A percentile compares a stretch with the other conserved stretches of the same genome.
These are phyloP conservation scores for Cervus canadensis DNA, from an alignment of 2,113 vertebrate genomes.

Conservation along the genomic window DNA sequence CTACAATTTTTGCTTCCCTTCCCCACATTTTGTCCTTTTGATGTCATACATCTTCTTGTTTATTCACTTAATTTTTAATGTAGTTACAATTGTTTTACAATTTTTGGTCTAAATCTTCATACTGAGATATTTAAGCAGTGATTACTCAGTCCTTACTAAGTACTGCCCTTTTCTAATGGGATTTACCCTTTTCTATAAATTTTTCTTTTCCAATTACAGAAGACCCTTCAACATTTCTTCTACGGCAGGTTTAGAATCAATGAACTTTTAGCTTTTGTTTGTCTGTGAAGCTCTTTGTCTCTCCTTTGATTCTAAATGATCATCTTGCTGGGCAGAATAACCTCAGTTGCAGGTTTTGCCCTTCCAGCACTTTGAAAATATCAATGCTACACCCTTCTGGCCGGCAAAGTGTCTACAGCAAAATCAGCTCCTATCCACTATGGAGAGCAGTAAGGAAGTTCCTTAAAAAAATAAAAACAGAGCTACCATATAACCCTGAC, in stretches of 20 bases:
- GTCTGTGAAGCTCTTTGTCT: not conserved
- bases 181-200: not conserved
- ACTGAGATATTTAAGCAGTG: not conserved
- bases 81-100: not conserved
- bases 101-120: not conserved
- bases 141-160: not conserved
- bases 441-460: not conserved
- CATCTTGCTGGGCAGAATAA: not conserved
- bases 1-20: not conserved
- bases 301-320: not conserved
- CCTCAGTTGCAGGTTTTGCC: not conserved
- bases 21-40: not conserved
- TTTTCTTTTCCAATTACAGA: not conserved
- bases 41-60: not conserved
- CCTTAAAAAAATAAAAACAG: not conserved
- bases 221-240: not conserved
- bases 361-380: not conserved
- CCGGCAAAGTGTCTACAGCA: not conserved
- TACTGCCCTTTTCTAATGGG: not conserved
- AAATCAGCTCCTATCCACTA: not conserved
- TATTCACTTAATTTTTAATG: not conserved
- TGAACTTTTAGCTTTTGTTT: not conserved
- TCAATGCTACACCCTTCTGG: not conserved
- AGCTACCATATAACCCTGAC: not conserved
- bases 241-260: not conserved